A percentile compares a stretch with the other conserved stretches of the same genome.
Evolutionary conservation across 2,113 vertebrate species (phyloP).

Genomic region (Prionailurus viverrinus): DNA sequence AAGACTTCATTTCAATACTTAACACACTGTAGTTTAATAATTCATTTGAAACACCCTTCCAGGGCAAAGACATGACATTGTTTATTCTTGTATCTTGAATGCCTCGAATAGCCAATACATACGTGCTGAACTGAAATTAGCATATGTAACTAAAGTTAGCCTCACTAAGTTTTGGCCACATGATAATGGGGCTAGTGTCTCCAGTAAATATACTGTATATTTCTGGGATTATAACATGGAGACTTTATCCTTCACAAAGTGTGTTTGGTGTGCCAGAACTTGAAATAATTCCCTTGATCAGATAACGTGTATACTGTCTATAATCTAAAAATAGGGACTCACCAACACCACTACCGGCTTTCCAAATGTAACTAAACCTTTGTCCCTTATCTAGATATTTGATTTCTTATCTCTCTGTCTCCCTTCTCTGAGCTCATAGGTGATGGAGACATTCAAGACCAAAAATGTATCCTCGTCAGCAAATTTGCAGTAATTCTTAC

Average conservation of each 20-base stretch:
- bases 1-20: not conserved
- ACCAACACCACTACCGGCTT: not conserved
- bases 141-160: not conserved
- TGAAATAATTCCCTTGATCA: not conserved
- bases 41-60: not conserved
- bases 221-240: not conserved
- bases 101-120: not conserved
- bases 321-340: not conserved
- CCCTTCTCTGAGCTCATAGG: not conserved
- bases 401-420: not conserved
- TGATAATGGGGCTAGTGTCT: not conserved
- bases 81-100: not conserved
- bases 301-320: not conserved
- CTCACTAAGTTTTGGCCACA: not conserved
- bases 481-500: not conserved
- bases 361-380: not conserved
- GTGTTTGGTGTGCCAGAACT: not conserved
- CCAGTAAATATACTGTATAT: not conserved
- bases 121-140: not conserved
- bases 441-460: not conserved
- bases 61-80: not conserved
- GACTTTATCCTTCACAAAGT: not conserved
- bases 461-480: not conserved
- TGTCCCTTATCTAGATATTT: not conserved
- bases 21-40: not conserved